Base-by-base conservation (phyloP, 2,888 invertebrate genomes). In the Globia sparganii region DNA sequence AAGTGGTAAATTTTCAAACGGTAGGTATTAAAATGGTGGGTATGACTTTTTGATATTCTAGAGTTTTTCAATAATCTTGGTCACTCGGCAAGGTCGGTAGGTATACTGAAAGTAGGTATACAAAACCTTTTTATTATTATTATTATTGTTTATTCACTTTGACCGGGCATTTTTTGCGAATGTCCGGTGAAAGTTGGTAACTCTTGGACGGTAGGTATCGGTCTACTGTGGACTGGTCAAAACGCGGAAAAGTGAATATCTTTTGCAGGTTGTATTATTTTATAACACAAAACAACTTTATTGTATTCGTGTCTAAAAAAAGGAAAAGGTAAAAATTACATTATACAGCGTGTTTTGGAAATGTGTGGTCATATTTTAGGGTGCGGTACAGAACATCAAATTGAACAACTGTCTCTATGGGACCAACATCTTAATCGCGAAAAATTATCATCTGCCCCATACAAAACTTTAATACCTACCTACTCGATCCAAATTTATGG, bases 21-120 rank as follows among this genome's bases (percentile, higher is more conserved):
- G 95, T 95, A 93, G 94, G 95, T 95, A 93, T 90, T 73, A 72
- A 73, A 64, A 91, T 90, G 93, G 93, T 93, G 91, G 93, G 93
- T 93, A 93, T 93, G 43, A 74, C 76, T 80, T 81, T 81, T 83
- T 86, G 71, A 80, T 88, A 78, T 80, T 77, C 28, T 81, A 81
- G 65, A 80, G 71, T 72, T 80, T 83, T 84, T 75, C 67, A 81
- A 80, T 80, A 81, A 83, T 83, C 69, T 67, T 87, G 87, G 87
- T 84, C 86, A 77, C 83, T 82, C 86, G 84, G 87, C 84, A 84
- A 80, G 90, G 84, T 87, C 84, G 89, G 89, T 90, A 85, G 90
- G 89, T 89, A 89, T 89, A 81, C 81, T 62, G 64, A 86, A 74
- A 83, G 87, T 88, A 87, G 87, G 87, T 87, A 87, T 87, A 75